Conservation (phyloP, 2,888 invertebrate genomes). For the Pristionchus mayeri region DNA sequence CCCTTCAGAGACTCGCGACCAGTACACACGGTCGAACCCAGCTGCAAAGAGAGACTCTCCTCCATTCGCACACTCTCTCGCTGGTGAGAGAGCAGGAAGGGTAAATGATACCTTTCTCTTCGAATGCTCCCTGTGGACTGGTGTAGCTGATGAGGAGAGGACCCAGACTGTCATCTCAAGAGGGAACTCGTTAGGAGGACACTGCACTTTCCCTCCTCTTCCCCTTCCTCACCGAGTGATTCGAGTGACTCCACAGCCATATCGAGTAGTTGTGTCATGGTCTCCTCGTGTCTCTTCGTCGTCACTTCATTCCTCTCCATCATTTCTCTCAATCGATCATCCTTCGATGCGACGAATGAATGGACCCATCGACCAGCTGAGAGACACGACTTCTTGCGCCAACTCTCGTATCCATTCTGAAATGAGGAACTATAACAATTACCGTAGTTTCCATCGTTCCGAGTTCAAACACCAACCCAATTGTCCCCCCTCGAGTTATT, state of each 20-base stretch:
- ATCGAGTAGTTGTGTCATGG: conserved; percentile 44
- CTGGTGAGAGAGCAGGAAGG: not conserved
- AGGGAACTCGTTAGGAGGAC: no score
- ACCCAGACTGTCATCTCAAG: conserved; percentile 46
- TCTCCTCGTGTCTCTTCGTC: conserved; percentile 31
- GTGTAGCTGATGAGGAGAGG: conserved; percentile 50
- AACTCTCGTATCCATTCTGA: conserved; percentile 42
- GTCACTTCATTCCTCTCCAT: conserved; percentile 19
- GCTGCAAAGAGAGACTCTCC: no score
- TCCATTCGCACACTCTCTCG: no score
- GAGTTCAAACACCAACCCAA: not conserved
- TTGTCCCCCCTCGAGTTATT: not conserved
- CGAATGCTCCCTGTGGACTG: conserved; percentile 47
- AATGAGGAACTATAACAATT: not conserved
- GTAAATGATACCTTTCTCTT: conserved; percentile 47
- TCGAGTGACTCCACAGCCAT: conserved; percentile 50
- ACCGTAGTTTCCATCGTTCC: not conserved
- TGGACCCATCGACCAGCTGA: conserved; percentile 46
- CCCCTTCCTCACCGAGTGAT: conserved; percentile 32
- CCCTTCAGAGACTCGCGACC: conserved; percentile 48
- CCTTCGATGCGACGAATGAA: conserved; percentile 18
- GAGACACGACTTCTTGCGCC: not conserved
- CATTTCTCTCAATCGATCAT: conserved; percentile 1
- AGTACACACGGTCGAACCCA: conserved; percentile 48
- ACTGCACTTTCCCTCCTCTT: not conserved